Conservation (phyloP, 1,140 invertebrate species). For the Diploscapter pachys region DNA sequence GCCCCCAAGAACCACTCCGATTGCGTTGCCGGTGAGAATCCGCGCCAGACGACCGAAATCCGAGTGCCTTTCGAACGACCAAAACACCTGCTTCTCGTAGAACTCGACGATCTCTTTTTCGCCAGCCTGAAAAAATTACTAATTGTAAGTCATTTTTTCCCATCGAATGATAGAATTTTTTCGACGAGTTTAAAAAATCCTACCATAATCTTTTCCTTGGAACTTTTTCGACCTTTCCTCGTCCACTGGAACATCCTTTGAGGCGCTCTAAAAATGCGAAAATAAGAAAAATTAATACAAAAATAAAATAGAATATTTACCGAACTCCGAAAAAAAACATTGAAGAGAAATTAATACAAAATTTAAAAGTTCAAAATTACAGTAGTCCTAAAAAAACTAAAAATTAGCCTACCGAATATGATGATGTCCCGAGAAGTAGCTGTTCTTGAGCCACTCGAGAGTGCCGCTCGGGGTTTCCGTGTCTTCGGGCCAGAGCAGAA, state of each 20-base stretch:
- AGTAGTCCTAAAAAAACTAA: no score
- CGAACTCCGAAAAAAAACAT: no score
- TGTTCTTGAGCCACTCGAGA: conserved; percentile 89
- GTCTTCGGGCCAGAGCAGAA: conserved; percentile 83
- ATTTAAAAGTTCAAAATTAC: no score
- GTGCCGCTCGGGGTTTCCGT: conserved; percentile 81
- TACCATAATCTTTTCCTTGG: neutral
- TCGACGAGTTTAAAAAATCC: neutral
- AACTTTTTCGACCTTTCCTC: conserved; percentile 19
- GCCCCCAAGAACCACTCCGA: conserved; percentile 66
- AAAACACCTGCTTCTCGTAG: conserved; percentile 53
- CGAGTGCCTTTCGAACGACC: conserved; percentile 70
- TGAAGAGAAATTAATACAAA: no score
- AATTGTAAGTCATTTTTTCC: neutral
- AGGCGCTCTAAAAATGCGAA: conserved; percentile 71
- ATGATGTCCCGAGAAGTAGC: conserved; percentile 95
- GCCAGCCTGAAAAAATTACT: neutral
- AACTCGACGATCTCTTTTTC: conserved; percentile 51
- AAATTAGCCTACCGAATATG: conserved; percentile 71
- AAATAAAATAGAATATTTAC: no score
- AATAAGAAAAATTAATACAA: no score
- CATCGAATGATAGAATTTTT: neutral
- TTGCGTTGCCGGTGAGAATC: conserved; percentile 87
- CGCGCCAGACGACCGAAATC: conserved; percentile 93
- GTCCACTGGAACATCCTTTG: conserved; percentile 72